These are phyloP conservation scores for Rhincodon typus DNA, from an alignment of 2,797 vertebrate species.

Conservation along the genomic window DNA sequence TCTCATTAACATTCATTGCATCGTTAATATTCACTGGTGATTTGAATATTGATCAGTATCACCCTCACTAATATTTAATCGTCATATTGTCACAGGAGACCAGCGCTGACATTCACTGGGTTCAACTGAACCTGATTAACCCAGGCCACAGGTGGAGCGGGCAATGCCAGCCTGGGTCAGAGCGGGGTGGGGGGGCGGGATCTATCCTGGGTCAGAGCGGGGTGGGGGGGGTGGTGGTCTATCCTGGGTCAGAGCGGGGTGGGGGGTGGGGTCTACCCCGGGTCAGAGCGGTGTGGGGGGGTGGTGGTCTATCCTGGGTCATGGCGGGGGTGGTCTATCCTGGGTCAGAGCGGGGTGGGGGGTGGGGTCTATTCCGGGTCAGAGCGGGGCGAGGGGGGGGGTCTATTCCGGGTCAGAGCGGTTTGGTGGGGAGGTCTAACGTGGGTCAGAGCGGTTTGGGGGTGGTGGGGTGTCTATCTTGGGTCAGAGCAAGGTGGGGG, in stretches of 20 bases:
- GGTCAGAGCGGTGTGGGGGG: background rate
- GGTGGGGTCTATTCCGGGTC: background rate
- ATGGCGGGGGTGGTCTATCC: background rate
- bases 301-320: background rate
- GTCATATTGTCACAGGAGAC: background rate
- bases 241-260: conserved; percentile 47
- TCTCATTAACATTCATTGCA: background rate
- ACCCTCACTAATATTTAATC: no score
- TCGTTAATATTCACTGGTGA: background rate
- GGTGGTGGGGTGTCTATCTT: background rate
- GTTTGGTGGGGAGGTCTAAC: conserved; percentile 47
- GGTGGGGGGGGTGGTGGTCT: conserved; percentile 40
- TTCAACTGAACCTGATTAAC: background rate
- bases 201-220: conserved; percentile 40
- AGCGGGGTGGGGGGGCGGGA: conserved; percentile 34
- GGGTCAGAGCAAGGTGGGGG: conserved; percentile 15
- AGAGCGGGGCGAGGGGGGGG: background rate
- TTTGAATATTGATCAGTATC: background rate
- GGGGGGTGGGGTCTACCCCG: background rate
- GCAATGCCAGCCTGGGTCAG: no score
- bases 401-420: conserved; percentile 43
- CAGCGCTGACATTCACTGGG: background rate
- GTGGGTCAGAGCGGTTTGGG: conserved; percentile 29
- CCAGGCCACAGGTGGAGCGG: no score
- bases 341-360: no score